These are phyloP conservation scores for Anser cygnoides DNA, from an alignment of 2,113 vertebrate species.

Conservation along the genomic window DNA sequence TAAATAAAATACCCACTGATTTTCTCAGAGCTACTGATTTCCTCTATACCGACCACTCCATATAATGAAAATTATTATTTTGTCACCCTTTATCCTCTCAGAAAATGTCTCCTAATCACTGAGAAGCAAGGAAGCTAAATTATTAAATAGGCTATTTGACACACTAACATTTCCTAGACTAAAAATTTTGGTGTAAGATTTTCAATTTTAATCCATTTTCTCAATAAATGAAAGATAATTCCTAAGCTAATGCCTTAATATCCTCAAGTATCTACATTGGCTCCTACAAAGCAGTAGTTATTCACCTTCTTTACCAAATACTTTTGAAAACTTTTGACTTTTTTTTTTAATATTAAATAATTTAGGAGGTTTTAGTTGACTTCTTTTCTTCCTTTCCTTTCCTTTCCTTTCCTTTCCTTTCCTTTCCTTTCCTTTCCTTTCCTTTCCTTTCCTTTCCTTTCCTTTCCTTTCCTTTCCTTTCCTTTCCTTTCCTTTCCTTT, in stretches of 20 bases:
- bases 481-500: too few relatives aligned
- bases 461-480: not conserved
- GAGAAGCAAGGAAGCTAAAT: not conserved
- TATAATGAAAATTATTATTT: not conserved
- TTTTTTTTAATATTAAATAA: not conserved
- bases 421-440: not conserved
- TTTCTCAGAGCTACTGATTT: not conserved
- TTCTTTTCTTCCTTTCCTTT: not conserved
- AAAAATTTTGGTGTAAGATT: not conserved
- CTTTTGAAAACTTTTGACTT: not conserved
- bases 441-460: not conserved
- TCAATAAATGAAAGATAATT: not conserved
- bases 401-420: not conserved
- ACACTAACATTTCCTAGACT: not conserved
- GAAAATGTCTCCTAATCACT: not conserved
- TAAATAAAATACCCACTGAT: not conserved
- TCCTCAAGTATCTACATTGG: not conserved
- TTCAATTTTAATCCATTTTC: slow-evolving; percentile 1
- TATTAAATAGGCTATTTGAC: not conserved
- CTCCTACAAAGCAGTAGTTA: not conserved
- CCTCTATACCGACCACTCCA: not conserved
- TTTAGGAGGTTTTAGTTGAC: fast-evolving
- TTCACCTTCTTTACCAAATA: not conserved
- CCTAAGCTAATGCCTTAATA: not conserved
- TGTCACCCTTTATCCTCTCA: not conserved